Base-by-base conservation (phyloP, 2,888 invertebrate species). In the Scaptomyza cyrtandrae region DNA sequence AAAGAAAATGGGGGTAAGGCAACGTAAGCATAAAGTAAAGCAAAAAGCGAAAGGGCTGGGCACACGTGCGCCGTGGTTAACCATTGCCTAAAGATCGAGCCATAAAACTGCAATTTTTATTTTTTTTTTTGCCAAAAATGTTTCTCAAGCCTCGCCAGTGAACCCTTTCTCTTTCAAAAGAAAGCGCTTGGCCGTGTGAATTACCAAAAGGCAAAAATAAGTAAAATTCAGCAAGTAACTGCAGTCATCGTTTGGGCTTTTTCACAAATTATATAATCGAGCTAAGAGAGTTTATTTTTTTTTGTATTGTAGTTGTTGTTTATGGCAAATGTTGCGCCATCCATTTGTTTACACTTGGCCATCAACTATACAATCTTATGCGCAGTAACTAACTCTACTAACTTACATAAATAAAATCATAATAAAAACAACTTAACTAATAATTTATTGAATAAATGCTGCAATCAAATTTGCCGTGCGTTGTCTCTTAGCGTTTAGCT, bases 121-220 rank as follows among this genome's bases (percentile, higher is more conserved):
- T 19, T 19, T 19, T 19, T 19, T 19, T 19, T 87, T 87, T 75
- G 84, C 71, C 83, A 75, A 75, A 75, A 72, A 33, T 33, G 9
- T 79, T 86, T 83, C 80, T 78, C 78, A 76, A 70, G 71, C 68
- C 41, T 46, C 41, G 53, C 53, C 33, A 49, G 33, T 62, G 80
- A 86, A 86, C 88, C 88, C 85, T 86, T 86, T 86, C 85, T 86
- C 88, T 86, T 86, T 86, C 86, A 50, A 83, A 84, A 87, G 88
- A 86, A 86, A 86, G 85, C 77, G 63, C 44, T 59, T 52, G 61
- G 58, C 67, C 71, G 68, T 75, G 68, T 81, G 70, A 78, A 79
- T 63, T 68, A 67, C 70, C 70, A 80, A 83, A 75, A 59, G 59
- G 29, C 52, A 50, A 16, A 43, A 48, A 54, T 48, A 71, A 65